Base-by-base conservation (phyloP, 2,797 vertebrate genomes). In the Phoebastria nigripes region DNA sequence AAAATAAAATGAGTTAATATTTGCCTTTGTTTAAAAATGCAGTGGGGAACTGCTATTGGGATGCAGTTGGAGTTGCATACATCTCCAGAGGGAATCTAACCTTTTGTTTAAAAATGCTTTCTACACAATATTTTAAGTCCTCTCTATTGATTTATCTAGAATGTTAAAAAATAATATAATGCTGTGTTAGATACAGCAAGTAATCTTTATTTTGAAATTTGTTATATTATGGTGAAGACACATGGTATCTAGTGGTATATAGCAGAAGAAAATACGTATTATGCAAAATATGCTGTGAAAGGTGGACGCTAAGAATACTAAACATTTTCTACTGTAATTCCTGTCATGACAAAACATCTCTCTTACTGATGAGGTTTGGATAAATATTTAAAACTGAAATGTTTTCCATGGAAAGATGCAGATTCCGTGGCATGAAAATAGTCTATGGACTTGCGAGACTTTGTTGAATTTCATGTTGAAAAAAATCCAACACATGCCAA, bases 341-440 rank as follows among this genome's bases (percentile, higher is more conserved):
- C 71, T 81, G 72, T 92, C 84, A 74, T 91, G 89, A 56, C 65
- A 95, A 92, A 95, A 91, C 63, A 85, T 95, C 71, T 95, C 33
- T 92, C 42, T 89, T 87, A 52, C 86, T 87, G 93, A 69, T 90
- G 82, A 94, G 54, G 62, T 81, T 82, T 95, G 87, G 82, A 82
- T 94, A 95, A 96, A 96, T 94, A 88, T 94, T 93, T 95, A 86
- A 94, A 96, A 72, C 29, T 29, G 55, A 67, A 93, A 61, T 5
- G 6, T 91, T 78, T 96, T 93, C 58, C 41, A 46, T 58, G 55
- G 72, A 92, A 93, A 94, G 62, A 94, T 94, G 85, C 51, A 90
- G 91, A 96, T 94, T 96, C 76, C 15, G 31, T 88, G 72, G 58
- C 85, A 83, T 92, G 83, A 94, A 97, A 95, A 95, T 85, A 94